phyloP scores from a whole-genome alignment of 92 coral and sea anemone species.

The Meandrina meandrites region DNA sequence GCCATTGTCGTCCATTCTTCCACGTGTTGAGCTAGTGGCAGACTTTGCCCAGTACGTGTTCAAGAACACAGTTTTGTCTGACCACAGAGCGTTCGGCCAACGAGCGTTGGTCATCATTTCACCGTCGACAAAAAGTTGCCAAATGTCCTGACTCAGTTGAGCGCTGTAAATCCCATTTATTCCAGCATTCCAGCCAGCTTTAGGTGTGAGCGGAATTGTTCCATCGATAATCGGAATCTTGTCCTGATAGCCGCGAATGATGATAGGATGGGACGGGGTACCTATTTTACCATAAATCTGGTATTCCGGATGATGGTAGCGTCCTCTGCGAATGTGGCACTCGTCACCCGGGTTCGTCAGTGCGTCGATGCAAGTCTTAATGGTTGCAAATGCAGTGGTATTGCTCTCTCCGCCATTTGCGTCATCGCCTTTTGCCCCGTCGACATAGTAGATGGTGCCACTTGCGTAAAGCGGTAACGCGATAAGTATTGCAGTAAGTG shows the following conservation, averaged over 20 bases:
- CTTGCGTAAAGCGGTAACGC: neutral
- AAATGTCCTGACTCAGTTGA: slow-evolving; percentile 51
- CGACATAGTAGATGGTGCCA: slow-evolving; percentile 14
- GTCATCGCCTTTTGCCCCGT: slow-evolving; percentile 29
- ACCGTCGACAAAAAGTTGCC: slow-evolving; percentile 63
- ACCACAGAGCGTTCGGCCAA: slow-evolving; percentile 57
- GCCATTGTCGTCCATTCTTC: slow-evolving; percentile 72
- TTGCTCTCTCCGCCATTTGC: slow-evolving; percentile 29
- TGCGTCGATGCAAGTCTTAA: slow-evolving; percentile 53
- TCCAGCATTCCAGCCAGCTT: neutral
- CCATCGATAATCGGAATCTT: slow-evolving; percentile 77
- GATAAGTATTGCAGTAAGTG: neutral
- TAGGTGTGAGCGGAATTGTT: slow-evolving; percentile 48
- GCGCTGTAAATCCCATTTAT: slow-evolving; percentile 31
- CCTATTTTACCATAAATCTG: slow-evolving; percentile 68
- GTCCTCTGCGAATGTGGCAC: slow-evolving; percentile 58
- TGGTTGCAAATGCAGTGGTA: slow-evolving; percentile 37
- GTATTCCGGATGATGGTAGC: slow-evolving; percentile 69
- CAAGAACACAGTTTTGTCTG: slow-evolving; percentile 67
- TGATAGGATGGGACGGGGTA: slow-evolving; percentile 39
- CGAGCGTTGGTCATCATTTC: slow-evolving; percentile 86
- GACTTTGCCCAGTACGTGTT: slow-evolving; percentile 79
- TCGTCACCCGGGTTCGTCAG: slow-evolving; percentile 56
- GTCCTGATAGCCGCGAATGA: slow-evolving; percentile 68
- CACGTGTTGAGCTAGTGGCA: slow-evolving; percentile 50